phyloP scores from a whole-genome alignment of 2,113 vertebrate genomes.

The Geococcyx californianus region DNA sequence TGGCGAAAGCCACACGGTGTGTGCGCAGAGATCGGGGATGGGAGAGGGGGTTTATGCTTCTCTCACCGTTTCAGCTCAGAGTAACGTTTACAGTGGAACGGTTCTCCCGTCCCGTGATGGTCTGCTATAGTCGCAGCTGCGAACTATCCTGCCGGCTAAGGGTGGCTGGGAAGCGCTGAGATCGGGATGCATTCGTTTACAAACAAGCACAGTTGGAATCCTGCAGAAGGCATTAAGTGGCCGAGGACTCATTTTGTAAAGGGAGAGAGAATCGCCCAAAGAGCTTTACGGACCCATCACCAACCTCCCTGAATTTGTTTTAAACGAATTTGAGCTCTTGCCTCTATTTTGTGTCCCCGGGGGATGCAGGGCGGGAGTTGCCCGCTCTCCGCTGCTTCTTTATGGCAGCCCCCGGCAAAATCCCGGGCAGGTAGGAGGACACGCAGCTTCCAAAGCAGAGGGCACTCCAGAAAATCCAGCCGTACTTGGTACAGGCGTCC shows the following conservation, averaged over 20 bases:
- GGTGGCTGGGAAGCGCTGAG: neutral
- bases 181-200: neutral
- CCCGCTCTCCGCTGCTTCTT: neutral
- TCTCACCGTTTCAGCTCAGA: neutral
- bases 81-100: neutral
- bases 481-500: neutral
- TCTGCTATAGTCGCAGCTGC: neutral
- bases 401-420: neutral
- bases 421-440: neutral
- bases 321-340: slow-evolving; percentile 25
- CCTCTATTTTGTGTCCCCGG: neutral
- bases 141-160: neutral
- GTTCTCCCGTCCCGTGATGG: neutral
- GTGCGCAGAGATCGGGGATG: neutral
- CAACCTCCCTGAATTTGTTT: neutral
- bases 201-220: neutral
- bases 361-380: neutral
- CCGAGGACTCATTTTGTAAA: neutral
- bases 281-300: neutral
- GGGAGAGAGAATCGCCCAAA: neutral
- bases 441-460: neutral
- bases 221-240: neutral
- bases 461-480: neutral
- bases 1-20: neutral
- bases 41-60: neutral